Evolutionary conservation across 30 jellyfish, hydroid and myxozoan species (phyloP), one percentile per base, ranked within the genome.

Genomic region (Aurelia coerulea): DNA sequence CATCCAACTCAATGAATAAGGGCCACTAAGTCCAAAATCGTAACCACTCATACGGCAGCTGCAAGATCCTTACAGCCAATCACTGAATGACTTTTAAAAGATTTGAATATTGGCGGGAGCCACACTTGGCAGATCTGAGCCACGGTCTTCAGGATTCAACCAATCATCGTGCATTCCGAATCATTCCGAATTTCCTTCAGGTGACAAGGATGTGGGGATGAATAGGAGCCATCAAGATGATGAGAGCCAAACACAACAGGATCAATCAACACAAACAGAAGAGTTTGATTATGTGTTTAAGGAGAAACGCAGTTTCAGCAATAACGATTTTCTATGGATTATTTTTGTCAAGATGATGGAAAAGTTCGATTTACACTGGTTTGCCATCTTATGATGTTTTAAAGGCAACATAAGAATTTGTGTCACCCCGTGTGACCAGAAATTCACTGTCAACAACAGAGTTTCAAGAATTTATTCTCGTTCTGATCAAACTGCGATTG

Each of bases 401-500:
- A 17, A 79, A 79, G 89, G 70, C 62, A 79, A 79, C 80, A 62
- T 79, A 35, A 58, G 80, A 79, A 6, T 79, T 62, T 63, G 75
- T 79, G 51, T 62, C 75, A 15, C 62, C 68, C 33, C 79, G 75
- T 39, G 89, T 35, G 75, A 79, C 74, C 62, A 79, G 80, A 23
- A 80, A 78, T 33, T 78, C 75, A 16, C 68, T 19, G 41, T n/a
- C 70, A 50, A 39, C 69, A 33, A 60, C 75, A 37, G 42, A 65
- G 75, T 80, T 80, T 65, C 90, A 80, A 68, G 90, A 80, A 58
- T 80, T 80, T 53, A 77, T 77, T 53, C 70, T 77, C 6, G 80
- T 77, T 12, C 53, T 77, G 74, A 75, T 75, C 76, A 75, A 79
- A 65, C 82, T 79, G 37, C 53, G 90, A 37, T 34, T 63, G 39